Evolutionary conservation across 1,140 invertebrate genomes (phyloP), one percentile per base, ranked within the genome.

Genomic region (Triops cancriformis): DNA sequence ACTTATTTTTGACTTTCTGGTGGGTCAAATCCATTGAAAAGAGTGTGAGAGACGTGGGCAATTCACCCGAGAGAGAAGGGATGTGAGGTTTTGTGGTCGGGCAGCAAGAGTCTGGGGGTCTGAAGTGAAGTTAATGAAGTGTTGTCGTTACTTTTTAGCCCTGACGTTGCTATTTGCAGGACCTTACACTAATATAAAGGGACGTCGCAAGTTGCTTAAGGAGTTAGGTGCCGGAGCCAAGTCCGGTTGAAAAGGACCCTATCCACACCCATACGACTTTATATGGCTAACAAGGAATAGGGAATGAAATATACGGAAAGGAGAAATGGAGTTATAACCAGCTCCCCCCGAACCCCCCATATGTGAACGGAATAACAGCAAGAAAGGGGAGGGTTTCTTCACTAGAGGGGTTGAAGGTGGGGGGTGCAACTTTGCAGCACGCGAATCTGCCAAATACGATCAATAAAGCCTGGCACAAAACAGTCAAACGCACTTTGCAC

Each of bases 151-250:
- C 14, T 14, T 18, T 64, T 64, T 64, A 64, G 23, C 51, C 51
- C 51, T 64, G 51, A 64, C 51, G 23, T 64, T 64, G 51, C 51
- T 64, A 64, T 64, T 64, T 12, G 14, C 51, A 23, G 51, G 51
- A 64, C 51, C 31, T 64, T 64, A 64, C 51, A 64, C 18, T 23
- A 64, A 64, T 64, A 64, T 14, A 64, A 64, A 64, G n/a, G 51
- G 51, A 64, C 51, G 51, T 64, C 51, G 51, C 51, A 64, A 64
- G 51, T 64, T 64, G 51, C 51, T 64, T 64, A 64, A 64, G 51
- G 51, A 64, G 51, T 64, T 64, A 64, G 51, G 23, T 64, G 14
- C 51, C 23, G 51, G 5, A 64, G 51, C 51, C 51, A 23, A 64
- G 51, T 64, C 51, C 14, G 6, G 51, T 23, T 64, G 51, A 23